Percentiles rank a stretch among this genome's conserved stretches.
Evolutionary conservation across 37 sponge, comb jelly and placozoan genomes (phyloP).

Genomic region (Petrosia ficiformis): DNA sequence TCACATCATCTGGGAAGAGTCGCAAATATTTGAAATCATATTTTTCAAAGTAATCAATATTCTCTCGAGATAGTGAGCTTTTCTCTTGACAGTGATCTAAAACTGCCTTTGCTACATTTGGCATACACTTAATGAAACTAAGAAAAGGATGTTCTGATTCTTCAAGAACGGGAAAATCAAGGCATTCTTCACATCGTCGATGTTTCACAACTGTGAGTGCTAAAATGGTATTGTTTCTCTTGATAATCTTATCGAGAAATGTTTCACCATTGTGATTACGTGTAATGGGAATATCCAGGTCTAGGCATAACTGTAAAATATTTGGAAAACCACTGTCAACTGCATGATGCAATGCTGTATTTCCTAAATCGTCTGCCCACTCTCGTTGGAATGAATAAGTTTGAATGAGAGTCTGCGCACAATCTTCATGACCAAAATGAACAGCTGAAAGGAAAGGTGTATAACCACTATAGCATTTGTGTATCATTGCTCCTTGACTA

Average conservation of each 20-base stretch:
- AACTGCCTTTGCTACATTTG: conserved; percentile 72
- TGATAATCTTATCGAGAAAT: conserved; percentile 74
- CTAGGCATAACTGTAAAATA: conserved; percentile 48
- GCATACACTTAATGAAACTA: conserved; percentile 58
- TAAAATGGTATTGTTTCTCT: conserved; percentile 18
- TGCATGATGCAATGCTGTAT: conserved; percentile 75
- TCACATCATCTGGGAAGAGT: conserved; percentile 18
- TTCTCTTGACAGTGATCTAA: conserved; percentile 54
- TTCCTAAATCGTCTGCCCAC: conserved; percentile 47
- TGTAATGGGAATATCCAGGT: conserved; percentile 41
- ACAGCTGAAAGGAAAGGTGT: conserved; percentile 76
- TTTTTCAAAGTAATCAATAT: conserved; percentile 57
- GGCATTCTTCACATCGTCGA: conserved; percentile 66
- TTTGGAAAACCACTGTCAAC: conserved; percentile 54
- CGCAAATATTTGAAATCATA: conserved; percentile 85
- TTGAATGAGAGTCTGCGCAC: conserved; percentile 35
- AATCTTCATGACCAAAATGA: conserved; percentile 22
- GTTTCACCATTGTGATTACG: conserved; percentile 58
- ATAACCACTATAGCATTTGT: conserved; percentile 47
- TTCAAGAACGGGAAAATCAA: conserved; percentile 42
- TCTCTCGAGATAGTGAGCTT: conserved; percentile 2
- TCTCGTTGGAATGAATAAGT: conserved; percentile 64
- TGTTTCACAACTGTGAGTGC: conserved; percentile 28
- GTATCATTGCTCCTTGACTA: conserved; percentile 77
- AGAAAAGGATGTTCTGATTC: conserved; percentile 53